A percentile compares a stretch with the other conserved stretches of the same genome.
Evolutionary conservation across 2,113 vertebrate genomes (phyloP).

Genomic region (Gobio gobio): DNA sequence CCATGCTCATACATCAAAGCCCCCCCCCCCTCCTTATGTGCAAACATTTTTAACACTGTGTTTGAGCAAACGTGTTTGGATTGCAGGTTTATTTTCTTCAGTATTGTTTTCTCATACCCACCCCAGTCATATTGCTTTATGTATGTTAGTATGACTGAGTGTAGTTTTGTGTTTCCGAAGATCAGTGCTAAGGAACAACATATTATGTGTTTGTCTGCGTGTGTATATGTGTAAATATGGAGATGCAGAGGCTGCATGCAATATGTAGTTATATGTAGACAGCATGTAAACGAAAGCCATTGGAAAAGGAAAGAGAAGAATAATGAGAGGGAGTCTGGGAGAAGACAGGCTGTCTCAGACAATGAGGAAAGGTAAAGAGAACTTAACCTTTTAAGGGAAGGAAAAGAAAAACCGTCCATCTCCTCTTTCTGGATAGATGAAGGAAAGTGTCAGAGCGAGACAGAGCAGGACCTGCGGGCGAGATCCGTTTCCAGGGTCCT

Average conservation of each 20-base stretch:
- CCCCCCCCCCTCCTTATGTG: not conserved
- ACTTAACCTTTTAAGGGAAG: slow-evolving; percentile 38
- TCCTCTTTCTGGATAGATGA: slow-evolving; percentile 35
- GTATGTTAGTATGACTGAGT: slow-evolving; percentile 6
- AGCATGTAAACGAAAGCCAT: slow-evolving; percentile 17
- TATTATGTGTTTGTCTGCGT: not conserved
- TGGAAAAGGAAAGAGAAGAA: slow-evolving; percentile 12
- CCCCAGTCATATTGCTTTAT: not conserved
- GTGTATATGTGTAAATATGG: not conserved
- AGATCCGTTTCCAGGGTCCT: slow-evolving; percentile 28
- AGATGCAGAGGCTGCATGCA: not conserved
- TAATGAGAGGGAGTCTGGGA: not conserved
- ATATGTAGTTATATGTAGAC: not conserved
- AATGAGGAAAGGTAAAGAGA: not conserved
- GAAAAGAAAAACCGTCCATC: slow-evolving; percentile 20
- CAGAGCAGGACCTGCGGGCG: slow-evolving; percentile 33
- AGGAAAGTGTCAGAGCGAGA: slow-evolving; percentile 26
- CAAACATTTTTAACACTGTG: not conserved
- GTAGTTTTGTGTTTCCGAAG: not conserved
- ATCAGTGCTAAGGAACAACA: not conserved
- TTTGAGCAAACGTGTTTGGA: slow-evolving; percentile 4
- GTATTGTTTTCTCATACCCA: slow-evolving; percentile 9
- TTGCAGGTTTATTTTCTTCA: slow-evolving; percentile 6
- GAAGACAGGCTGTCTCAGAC: slow-evolving; percentile 26
- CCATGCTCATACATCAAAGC: not conserved